Base-by-base conservation (phyloP, 2,888 invertebrate species). In the Aleiodes alternator region DNA sequence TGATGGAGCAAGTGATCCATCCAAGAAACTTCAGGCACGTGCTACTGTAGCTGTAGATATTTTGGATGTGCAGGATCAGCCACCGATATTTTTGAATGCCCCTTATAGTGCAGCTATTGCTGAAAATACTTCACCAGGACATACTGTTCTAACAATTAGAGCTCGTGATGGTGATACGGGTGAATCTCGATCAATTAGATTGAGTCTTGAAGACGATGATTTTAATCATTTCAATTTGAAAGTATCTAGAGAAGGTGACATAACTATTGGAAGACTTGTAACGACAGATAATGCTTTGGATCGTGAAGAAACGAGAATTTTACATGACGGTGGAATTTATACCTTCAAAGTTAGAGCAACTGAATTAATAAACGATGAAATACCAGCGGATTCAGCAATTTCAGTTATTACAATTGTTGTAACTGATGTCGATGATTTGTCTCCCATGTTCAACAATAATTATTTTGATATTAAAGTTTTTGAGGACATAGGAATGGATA, bases 81-180 rank as follows among this genome's bases (percentile, higher is more conserved):
- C 95, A 7, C 96, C 96, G 0, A 90, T 92, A n/a, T 96, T 97
- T 84, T 87, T 94, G 0, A 95, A 95, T 85, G 94, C 95, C 0
- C 96, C 96, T 0, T 96, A 95, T 84, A 95, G 95, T 4, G 94
- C 94, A 0, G 94, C 94, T 0, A 92, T 96, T 0, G 91, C 93
- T 4, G 96, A 97, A 88, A 95, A 95, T 83, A 94, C 94, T 0
- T 90, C 92, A 1, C 90, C 93, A 16, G 83, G 84, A 34, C 83
- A 88, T 50, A 86, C 93, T 64, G 93, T 96, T 72, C 89, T 96
- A 85, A 93, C 93, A 16, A 93, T 96, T 0, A 90, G 92, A 80
- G 96, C 96, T 0, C 92, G 94, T 76, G 97, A 97, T 84, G 96
- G 96, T 0, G 97, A 97, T 86, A 92, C 93, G 4, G 96, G 96